Conservation (phyloP, 2,888 invertebrate genomes). For the Zootermopsis nevadensis region DNA sequence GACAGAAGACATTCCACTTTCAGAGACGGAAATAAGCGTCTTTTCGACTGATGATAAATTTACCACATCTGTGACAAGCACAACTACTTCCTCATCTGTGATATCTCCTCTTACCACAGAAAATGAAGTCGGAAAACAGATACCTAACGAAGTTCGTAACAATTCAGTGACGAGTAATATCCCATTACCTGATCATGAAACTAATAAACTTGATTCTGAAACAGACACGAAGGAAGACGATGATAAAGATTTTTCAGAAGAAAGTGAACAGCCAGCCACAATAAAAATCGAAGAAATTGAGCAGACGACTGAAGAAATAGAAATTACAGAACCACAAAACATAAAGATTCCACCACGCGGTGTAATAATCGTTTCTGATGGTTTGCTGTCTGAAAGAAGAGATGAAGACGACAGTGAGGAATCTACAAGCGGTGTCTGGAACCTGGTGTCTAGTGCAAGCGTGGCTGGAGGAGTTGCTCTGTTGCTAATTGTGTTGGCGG, state of each 20-base stretch:
- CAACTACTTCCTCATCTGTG: not conserved
- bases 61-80: not conserved
- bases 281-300: not conserved
- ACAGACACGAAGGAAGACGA: not conserved
- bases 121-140: not conserved
- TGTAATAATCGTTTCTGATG: slow-evolving; percentile 13
- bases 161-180: not conserved
- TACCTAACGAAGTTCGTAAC: not conserved
- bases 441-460: slow-evolving; percentile 32
- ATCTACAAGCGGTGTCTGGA: not conserved
- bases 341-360: not conserved
- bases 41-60: not conserved
- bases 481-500: slow-evolving; percentile 36
- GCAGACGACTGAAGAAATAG: not conserved
- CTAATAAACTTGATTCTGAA: not conserved
- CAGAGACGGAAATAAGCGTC: not conserved
- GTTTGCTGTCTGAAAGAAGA: not conserved
- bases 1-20: not conserved
- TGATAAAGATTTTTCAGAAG: not conserved
- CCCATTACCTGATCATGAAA: not conserved
- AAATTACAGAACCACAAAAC: not conserved
- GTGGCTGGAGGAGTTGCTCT: slow-evolving; percentile 41
- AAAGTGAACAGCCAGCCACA: not conserved
- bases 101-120: not conserved
- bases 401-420: not conserved